Evolutionary conservation across 2,888 invertebrate genomes (phyloP), one percentile per base, ranked within the genome.

Genomic region (Metellina segmentata): DNA sequence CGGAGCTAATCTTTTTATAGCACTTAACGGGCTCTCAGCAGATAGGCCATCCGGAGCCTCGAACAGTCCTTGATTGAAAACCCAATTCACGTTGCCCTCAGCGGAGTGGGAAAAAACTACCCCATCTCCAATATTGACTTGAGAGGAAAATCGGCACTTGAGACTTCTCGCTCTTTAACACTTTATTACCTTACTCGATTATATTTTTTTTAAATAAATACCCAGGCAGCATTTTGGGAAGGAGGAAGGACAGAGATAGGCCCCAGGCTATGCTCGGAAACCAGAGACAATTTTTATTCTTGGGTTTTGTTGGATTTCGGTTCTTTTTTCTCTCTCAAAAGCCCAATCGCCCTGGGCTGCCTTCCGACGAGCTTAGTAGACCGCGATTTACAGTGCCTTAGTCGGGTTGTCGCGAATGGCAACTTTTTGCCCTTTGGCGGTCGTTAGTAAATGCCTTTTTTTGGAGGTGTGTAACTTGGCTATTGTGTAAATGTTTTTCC

Each of bases 121-220:
- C 51, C 75, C 48, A 69, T 77, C 77, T 86, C 70, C 75, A 91
- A 91, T 91, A 87, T 91, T 91, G 86, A 88, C 82, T 83, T 61
- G 71, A 78, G 77, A 77, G 74, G 81, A 72, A 79, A 91, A 87
- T 86, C 86, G 91, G 53, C 91, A 91, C 87, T 87, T 83, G 87
- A 87, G 87, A 87, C 87, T 83, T 70, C 49, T 78, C 82, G 77
- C 82, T 91, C 91, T 87, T 87, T 83, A 88, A 88, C 70, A 83
- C 75, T 86, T 91, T 91, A 91, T 91, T 91, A 87, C 91, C 83
- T 91, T 79, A 91, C 78, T 78, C 82, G 87, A 91, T 91, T 91
- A 91, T 69, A 79, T 91, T 86, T 86, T 87, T 91, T 88, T 78
- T 61, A 87, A 89, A 87, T 91, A 91, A 91, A 91, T 88, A 91